phyloP scores from a whole-genome alignment of 1,140 invertebrate genomes.

The Tetramorium simillimum region DNA sequence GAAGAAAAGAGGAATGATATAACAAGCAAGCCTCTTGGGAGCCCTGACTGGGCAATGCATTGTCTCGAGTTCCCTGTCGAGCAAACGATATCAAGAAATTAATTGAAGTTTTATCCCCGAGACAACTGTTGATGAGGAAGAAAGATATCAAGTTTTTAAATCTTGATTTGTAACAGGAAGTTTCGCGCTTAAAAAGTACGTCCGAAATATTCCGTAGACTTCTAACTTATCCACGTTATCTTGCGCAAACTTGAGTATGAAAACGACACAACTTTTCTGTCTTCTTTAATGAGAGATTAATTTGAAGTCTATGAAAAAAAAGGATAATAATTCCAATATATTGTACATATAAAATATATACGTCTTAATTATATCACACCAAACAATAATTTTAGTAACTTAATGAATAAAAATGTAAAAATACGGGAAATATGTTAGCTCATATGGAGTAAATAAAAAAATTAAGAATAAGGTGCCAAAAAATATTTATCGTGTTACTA shows the following conservation, averaged over 20 bases:
- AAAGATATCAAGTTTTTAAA: conserved; percentile 40
- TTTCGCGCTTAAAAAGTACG: neutral
- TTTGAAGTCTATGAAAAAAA: neutral
- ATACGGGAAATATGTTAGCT: neutral
- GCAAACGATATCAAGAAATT: conserved; percentile 32
- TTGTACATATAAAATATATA: neutral
- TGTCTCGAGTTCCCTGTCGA: conserved; percentile 27
- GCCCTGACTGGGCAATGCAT: neutral
- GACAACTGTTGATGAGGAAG: neutral
- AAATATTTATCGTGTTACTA: neutral
- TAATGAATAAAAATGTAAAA: no score
- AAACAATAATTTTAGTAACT: neutral
- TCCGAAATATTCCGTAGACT: neutral
- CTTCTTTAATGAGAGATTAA: neutral
- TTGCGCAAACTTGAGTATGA: neutral
- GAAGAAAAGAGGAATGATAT: neutral
- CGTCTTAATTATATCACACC: no score
- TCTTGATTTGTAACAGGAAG: conserved; percentile 35
- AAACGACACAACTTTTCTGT: neutral
- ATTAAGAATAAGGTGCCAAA: neutral
- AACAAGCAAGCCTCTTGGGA: neutral
- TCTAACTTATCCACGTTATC: neutral
- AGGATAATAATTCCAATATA: neutral
- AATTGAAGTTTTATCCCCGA: conserved; percentile 37
- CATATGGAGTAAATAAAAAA: neutral